phyloP scores from a whole-genome alignment of 2,888 invertebrate species.

The Aleiodes alternator region DNA sequence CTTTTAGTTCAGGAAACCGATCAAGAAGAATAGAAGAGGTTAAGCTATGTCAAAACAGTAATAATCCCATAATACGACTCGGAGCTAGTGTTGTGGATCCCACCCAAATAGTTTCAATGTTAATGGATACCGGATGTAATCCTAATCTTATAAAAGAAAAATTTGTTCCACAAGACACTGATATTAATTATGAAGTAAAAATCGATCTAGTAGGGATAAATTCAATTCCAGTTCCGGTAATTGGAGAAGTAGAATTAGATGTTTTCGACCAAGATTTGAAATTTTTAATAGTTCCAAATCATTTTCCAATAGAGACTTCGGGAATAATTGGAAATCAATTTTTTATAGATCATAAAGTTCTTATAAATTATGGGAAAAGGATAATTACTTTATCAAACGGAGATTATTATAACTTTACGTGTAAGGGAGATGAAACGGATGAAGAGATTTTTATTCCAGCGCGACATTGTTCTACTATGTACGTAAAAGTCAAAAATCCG shows the following conservation, averaged over 20 bases:
- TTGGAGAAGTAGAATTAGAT: constrained; percentile 27
- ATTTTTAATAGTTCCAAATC: constrained; percentile 41
- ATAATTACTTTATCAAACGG: constrained; percentile 11
- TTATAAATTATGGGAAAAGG: constrained; percentile 36
- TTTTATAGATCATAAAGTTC: constrained; percentile 28
- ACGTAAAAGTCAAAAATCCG: constrained; percentile 17
- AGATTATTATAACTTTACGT: background rate
- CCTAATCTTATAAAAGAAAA: constrained; percentile 46
- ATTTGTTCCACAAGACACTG: background rate
- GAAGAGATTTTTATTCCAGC: background rate
- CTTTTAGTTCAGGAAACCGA: background rate
- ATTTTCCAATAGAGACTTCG: constrained; percentile 44
- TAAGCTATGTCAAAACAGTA: constrained; percentile 36
- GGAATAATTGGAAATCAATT: constrained; percentile 48
- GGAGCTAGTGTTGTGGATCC: background rate
- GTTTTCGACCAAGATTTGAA: constrained; percentile 30
- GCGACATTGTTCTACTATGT: background rate
- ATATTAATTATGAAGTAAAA: constrained; percentile 16
- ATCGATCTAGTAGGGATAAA: constrained; percentile 46
- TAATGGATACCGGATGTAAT: constrained; percentile 46
- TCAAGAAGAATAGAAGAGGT: constrained; percentile 6
- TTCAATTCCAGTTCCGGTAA: constrained; percentile 22
- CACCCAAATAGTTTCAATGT: constrained; percentile 13
- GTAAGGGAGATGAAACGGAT: background rate
- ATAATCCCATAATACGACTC: background rate